Evolutionary conservation across 1,140 invertebrate species (phyloP), one percentile per base, ranked within the genome.

Genomic region (Apis laboriosa): DNA sequence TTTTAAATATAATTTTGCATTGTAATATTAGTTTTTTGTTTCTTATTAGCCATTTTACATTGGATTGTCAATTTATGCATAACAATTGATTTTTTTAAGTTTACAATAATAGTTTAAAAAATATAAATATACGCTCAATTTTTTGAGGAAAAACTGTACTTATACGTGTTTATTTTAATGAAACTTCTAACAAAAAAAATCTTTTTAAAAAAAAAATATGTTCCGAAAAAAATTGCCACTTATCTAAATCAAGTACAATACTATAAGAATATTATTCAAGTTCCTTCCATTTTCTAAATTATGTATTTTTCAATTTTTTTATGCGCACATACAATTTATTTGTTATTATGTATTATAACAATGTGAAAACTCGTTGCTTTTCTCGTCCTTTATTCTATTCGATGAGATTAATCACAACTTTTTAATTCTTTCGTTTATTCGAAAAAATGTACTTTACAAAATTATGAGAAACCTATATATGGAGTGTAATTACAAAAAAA

Each of bases 281-380:
- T 80, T 80, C 78, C 78, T 74, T 80, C 78, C 78, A 74, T 74
- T 74, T 80, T 74, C 49, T 80, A 74, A 12, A n/a, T 72, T 60
- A 34, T 56, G 21, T 43, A 63, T 55, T 80, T 73, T 79, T 53
- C 77, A 55, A 79, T 79, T 79, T 79, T 43, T 79, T 19, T 79
- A 79, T 43, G 5, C 66, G 24, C 71, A 71, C 68, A 71, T 53
- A 24, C 28, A 24, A 67, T 67, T 77, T 9, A n/a, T 71, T 71
- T 53, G 21, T 53, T 51, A 61, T 49, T 58, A n/a, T 19, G 5
- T 64, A 24, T 15, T 19, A 34, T 15, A 28, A 15, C 15, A 74
- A 34, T 51, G 51, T 7, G 58, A 58, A 61, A 60, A 21, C 11
- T 51, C 13, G n/a, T 19, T 24, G 12, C 34, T 17, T 56, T 21